Evolutionary conservation across 1,140 invertebrate genomes (phyloP).

Genomic region (Polyergus mexicanus): DNA sequence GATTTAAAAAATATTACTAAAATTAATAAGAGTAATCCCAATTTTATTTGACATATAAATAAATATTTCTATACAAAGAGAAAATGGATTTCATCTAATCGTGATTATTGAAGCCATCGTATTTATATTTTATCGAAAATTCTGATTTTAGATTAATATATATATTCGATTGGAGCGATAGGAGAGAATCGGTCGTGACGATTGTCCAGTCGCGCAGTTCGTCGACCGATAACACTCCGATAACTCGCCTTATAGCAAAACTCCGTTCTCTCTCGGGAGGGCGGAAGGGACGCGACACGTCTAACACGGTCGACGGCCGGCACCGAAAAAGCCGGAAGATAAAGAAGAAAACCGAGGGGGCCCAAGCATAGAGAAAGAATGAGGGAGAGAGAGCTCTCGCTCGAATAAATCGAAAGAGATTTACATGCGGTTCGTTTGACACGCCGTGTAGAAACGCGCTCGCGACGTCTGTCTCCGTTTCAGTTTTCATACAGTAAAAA

Average conservation of each 20-base stretch:
- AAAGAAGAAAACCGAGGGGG: conserved; percentile 13
- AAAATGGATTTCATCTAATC: not conserved
- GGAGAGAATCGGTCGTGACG: not conserved
- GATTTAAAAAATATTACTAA: no score
- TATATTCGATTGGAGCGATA: not conserved
- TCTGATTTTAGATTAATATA: not conserved
- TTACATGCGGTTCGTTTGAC: conserved; percentile 55
- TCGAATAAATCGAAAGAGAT: conserved; percentile 62
- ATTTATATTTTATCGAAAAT: not conserved
- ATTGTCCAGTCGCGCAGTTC: not conserved
- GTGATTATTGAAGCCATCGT: not conserved
- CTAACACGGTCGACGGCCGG: conserved; percentile 1
- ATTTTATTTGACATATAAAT: no score
- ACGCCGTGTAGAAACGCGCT: conserved; percentile 43
- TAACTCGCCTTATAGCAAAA: conserved; percentile 39
- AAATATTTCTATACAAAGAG: no score
- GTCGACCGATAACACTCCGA: conserved; percentile 53
- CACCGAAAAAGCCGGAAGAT: conserved; percentile 36
- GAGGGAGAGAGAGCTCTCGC: conserved; percentile 40
- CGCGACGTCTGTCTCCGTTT: conserved; percentile 28
- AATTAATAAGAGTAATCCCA: no score
- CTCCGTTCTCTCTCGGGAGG: conserved; percentile 6
- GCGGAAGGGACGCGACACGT: conserved; percentile 17
- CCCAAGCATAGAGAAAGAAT: not conserved
- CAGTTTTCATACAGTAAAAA: conserved; percentile 11